Conservation (phyloP, 2,113 vertebrate genomes). For the Tonatia bakeri region DNA sequence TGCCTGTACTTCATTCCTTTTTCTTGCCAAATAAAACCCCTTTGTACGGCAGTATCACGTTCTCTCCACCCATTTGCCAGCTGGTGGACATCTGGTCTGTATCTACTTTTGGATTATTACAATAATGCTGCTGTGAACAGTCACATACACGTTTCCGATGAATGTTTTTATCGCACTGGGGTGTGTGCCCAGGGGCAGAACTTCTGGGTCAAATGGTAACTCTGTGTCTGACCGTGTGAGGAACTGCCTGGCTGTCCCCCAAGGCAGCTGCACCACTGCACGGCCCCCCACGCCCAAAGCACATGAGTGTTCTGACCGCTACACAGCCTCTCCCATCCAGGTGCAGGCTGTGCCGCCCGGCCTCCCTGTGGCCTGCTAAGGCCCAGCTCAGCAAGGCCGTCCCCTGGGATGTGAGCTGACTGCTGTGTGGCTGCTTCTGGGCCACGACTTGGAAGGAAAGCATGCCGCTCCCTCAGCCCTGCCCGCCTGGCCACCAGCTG, state of each 20-base stretch:
- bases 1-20: background rate
- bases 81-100: background rate
- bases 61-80: background rate
- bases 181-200: too few species aligned
- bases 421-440: background rate
- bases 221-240: background rate
- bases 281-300: fast-evolving
- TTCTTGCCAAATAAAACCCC: background rate
- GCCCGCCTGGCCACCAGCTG: fast-evolving
- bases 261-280: background rate
- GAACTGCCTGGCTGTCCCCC: background rate
- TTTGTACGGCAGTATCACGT: background rate
- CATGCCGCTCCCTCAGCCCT: background rate
- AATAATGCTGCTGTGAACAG: background rate
- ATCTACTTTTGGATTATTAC: background rate
- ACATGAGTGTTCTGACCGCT: fast-evolving
- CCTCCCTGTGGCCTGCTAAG: background rate
- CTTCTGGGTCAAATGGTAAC: background rate
- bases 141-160: background rate
- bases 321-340: background rate
- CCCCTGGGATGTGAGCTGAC: background rate
- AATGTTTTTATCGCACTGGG: background rate
- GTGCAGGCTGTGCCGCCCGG: background rate
- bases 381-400: background rate
- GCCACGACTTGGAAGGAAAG: background rate